Evolutionary conservation across 2,797 vertebrate genomes (phyloP).

Genomic region (Alosa sapidissima): DNA sequence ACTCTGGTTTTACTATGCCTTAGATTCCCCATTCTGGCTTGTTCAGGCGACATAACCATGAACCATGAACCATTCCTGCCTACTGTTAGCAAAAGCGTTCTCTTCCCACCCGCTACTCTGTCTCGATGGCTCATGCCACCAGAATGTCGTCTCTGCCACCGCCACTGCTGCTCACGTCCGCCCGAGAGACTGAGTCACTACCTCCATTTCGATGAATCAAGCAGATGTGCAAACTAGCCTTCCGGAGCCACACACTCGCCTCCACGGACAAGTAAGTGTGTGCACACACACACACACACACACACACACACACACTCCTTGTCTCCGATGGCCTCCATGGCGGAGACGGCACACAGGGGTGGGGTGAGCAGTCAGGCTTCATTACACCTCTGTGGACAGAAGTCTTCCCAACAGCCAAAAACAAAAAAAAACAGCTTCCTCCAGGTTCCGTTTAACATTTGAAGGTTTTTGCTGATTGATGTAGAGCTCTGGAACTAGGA

Average conservation of each 20-base stretch:
- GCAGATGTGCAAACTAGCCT: conserved; percentile 17
- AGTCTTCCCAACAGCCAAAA: not conserved
- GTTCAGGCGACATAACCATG: not conserved
- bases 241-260: not conserved
- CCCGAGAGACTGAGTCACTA: conserved; percentile 46
- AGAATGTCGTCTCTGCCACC: not conserved
- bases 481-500: not conserved
- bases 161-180: conserved; percentile 24
- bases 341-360: not conserved
- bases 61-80: not conserved
- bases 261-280: no score
- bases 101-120: not conserved
- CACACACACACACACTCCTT: not conserved
- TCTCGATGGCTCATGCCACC: not conserved
- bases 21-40: not conserved
- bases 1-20: not conserved
- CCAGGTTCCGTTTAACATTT: not conserved
- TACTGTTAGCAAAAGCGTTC: not conserved
- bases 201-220: conserved; percentile 42
- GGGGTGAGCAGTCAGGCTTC: not conserved
- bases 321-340: not conserved
- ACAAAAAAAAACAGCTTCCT: not conserved
- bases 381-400: not conserved
- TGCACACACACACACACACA: not conserved
- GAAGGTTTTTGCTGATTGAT: not conserved